Base-by-base conservation (phyloP, 2,113 vertebrate species). In the Hipposideros armiger region DNA sequence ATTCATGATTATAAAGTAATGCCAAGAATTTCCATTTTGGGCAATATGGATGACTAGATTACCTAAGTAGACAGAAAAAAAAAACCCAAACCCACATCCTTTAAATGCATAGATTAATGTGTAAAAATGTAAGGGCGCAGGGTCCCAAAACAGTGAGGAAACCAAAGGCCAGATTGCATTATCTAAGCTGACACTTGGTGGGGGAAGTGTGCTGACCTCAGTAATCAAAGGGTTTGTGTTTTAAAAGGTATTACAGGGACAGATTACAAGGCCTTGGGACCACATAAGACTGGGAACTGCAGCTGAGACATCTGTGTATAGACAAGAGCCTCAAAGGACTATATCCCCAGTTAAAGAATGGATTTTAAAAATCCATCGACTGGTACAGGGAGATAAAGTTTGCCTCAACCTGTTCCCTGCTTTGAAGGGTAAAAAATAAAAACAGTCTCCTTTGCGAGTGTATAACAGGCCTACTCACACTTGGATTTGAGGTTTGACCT, bases 1-100 rank as follows among this genome's bases (percentile, higher is more conserved):
- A 73, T 92, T 87, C 93, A 26, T 72, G 7, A 95, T 66, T 92
- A 90, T 87, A 87, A 95, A 81, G 24, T 69, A 90, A 94, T 30
- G 2, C 14, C 47, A 93, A 66, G 28, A 87, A 84, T 92, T 93
- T 95, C 90, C 5, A 87, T 76, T 92, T 90, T 52, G 74, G 66
- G 17, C 73, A 90, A 80, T 58, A 81, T 1, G 3, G 42, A 96
- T 94, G 80, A 85, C 45, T 91, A 88, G 28, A 80, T 62, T 42
- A 80, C 26, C 76, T 91, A 96, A 66, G 10, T 11, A 78, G 60
- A 78, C 45, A 81, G 78, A 87, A 77, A 92, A 90, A 22, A 62
- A 85, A 45, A 82, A 5, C 52, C 52, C 24, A 36, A 36, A 9
- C 42, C 60, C 22, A 67, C n/a, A 69, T 26, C 45, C 36, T 56